Evolutionary conservation across 2,797 vertebrate species (phyloP).

Genomic region (Decapterus maruadsi): DNA sequence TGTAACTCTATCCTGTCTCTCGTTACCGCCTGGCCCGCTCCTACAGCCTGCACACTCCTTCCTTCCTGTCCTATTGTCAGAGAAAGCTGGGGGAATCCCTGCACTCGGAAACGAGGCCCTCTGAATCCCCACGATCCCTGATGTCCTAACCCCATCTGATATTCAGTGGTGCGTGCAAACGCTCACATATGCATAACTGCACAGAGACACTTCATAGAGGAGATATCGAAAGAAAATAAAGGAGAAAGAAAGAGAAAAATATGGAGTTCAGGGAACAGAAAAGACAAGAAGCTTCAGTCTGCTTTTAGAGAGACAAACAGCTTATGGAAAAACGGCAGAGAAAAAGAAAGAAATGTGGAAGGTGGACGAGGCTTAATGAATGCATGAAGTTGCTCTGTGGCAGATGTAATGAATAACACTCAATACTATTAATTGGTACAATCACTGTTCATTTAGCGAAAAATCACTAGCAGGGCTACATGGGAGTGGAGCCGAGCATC

Average conservation of each 20-base stretch:
- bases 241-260: neutral
- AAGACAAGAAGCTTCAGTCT: neutral
- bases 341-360: slow-evolving; percentile 32
- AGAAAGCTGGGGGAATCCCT: slow-evolving; percentile 81
- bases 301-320: slow-evolving; percentile 4
- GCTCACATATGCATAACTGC: slow-evolving; percentile 6
- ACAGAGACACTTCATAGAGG: slow-evolving; percentile 3
- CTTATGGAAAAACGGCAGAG: neutral
- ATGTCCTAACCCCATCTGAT: slow-evolving; percentile 56
- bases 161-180: slow-evolving; percentile 14
- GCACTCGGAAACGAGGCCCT: slow-evolving; percentile 66
- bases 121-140: slow-evolving; percentile 62
- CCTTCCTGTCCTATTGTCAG: slow-evolving; percentile 86
- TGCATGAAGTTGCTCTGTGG: slow-evolving; percentile 77
- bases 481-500: slow-evolving; percentile 87
- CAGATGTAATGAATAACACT: slow-evolving; percentile 93
- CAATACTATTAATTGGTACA: slow-evolving; percentile 94
- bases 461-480: slow-evolving; percentile 91
- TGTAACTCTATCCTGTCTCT: slow-evolving; percentile 63
- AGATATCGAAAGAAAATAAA: neutral
- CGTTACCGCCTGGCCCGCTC: slow-evolving; percentile 58
- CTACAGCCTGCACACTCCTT: slow-evolving; percentile 73
- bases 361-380: slow-evolving; percentile 60
- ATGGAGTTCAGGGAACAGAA: neutral
- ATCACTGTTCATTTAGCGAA: slow-evolving; percentile 93